phyloP scores from a whole-genome alignment of 2,113 vertebrate species.

The Halichoeres trimaculatus region DNA sequence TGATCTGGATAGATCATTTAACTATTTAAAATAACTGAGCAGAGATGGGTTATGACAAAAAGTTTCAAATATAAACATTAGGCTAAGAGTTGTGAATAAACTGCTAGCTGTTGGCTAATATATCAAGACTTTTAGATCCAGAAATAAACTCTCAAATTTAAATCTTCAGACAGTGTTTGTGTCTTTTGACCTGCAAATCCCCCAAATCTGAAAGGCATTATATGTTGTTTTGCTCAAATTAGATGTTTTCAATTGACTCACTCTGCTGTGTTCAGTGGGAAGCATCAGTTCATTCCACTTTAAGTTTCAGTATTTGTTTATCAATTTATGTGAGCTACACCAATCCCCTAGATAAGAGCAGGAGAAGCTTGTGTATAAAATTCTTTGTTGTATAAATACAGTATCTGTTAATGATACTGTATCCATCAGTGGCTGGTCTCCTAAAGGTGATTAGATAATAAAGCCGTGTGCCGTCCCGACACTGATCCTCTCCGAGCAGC shows the following conservation, averaged over 20 bases:
- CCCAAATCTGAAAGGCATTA: neutral
- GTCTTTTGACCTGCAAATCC: slow-evolving; percentile 38
- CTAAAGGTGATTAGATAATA: neutral
- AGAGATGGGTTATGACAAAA: too few species aligned
- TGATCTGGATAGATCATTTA: too few species aligned
- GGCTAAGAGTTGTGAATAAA: too few species aligned
- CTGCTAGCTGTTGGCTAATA: too few species aligned
- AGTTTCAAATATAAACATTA: too few species aligned
- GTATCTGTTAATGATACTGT: slow-evolving; percentile 39
- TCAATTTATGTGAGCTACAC: slow-evolving; percentile 30
- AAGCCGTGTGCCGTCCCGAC: neutral
- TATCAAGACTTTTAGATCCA: too few species aligned
- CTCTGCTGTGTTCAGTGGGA: slow-evolving; percentile 42
- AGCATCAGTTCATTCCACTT: slow-evolving; percentile 46
- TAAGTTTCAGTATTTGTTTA: slow-evolving; percentile 11
- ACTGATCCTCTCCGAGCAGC: slow-evolving; percentile 12
- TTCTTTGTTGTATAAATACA: slow-evolving; percentile 5
- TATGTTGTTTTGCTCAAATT: too few species aligned
- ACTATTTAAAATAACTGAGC: too few species aligned
- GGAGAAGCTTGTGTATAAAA: slow-evolving; percentile 6
- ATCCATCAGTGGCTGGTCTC: slow-evolving; percentile 25
- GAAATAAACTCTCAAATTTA: too few species aligned
- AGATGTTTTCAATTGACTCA: neutral
- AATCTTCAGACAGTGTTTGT: neutral
- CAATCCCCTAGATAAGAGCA: neutral